Base-by-base conservation (phyloP, 2,797 vertebrate species). In the Glossophaga mutica region DNA sequence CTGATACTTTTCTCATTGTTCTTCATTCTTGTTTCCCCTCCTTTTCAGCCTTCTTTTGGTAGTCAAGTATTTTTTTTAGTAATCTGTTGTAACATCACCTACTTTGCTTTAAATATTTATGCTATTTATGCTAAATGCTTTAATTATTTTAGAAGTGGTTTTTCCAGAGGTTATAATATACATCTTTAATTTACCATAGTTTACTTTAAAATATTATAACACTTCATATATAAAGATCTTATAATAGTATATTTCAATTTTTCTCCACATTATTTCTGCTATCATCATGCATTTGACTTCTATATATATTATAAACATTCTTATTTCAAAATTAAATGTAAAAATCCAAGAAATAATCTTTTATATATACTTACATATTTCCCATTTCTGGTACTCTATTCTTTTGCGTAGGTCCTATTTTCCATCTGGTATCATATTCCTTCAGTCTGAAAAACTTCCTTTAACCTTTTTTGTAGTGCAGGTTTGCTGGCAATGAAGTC, bases 121-220 rank as follows among this genome's bases (percentile, higher is more conserved):
- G 18, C 50, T 52, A 50, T 52, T 52, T 21, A 52, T 52, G 50
- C 19, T 52, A 57, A 37, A 34, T 77, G 68, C 22, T 73, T 92
- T 78, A 46, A 83, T 57, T 90, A 16, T 70, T 86, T 86, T 59
- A 21, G 37, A 93, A 73, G 15, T 78, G 12, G 4, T 65, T 71
- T 67, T 18, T 55, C 44, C 82, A 24, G 32, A 65, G 22, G 46
- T 78, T 71, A 59, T 26, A 78, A 57, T 82, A 71, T 77, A 3
- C 29, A 70, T 65, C n/a, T 65, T 77, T 83, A 81, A 39, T 12
- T 87, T 73, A 87, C 57, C 32, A 44, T 19, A 55, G 21, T 93
- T 96, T 39, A 39, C 42, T 78, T 96, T 55, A 42, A 91, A 84
- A 84, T 91, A 78, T 68, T 87, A 24, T 68, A 57, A 76, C 3